Evolutionary conservation across 1,140 invertebrate genomes (phyloP), one percentile per base, ranked within the genome.

Genomic region (Zelostemma sp.): DNA sequence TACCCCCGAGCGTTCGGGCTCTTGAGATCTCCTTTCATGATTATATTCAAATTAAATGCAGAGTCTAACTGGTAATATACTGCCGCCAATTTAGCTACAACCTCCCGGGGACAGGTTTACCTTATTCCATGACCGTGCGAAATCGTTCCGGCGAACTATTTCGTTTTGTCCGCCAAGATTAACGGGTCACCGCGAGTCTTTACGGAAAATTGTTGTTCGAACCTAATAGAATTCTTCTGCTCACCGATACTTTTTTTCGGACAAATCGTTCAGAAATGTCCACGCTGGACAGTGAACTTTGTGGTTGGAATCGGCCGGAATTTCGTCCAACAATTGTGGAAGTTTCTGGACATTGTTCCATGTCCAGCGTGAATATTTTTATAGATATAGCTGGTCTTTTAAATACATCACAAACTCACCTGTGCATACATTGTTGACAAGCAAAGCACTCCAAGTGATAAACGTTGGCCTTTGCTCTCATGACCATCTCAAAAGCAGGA

Each of bases 371-470:
- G n/a, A n/a, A n/a, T n/a, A n/a, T n/a, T n/a, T n/a, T n/a, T n/a
- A n/a, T n/a, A n/a, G n/a, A n/a, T n/a, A n/a, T n/a, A n/a, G n/a
- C n/a, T n/a, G n/a, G n/a, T n/a, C n/a, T n/a, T n/a, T n/a, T n/a
- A n/a, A n/a, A n/a, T n/a, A n/a, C n/a, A n/a, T n/a, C n/a, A n/a
- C n/a, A n/a, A n/a, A n/a, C n/a, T n/a, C 85, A 97, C 95, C 95
- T 96, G 88, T 97, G 94, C 88, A 95, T 96, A 84, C 96, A 98
- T 81, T 97, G 93, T 83, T 97, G 95, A 87, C 96, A 98, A 63
- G 95, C 95, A 84, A 98, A 98, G 82, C 96, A 98, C 81, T 98
- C 96, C 77, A 97, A 89, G 87, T 97, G 96, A 85, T 97, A 97
- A 49, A 97, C 95, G 85, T 97, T 97, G 73, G 91, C 93, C 82